Base-by-base conservation (phyloP, 2,113 vertebrate species). In the Cryptotis parvus region DNA sequence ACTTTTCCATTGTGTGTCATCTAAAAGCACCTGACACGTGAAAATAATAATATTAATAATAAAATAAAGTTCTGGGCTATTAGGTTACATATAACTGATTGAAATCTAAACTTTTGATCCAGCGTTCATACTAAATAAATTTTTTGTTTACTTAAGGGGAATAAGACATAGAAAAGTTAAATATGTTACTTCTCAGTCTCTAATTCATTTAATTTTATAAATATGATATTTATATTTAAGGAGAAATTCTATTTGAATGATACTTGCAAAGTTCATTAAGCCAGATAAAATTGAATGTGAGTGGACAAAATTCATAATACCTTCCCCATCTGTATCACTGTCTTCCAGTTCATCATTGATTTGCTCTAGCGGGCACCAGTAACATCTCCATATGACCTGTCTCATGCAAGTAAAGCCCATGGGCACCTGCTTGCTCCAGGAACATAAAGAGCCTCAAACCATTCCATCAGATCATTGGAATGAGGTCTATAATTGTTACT, bases 261-360 rank as follows among this genome's bases (percentile, higher is more conserved):
- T 81, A 81, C 49, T 91, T 78, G 29, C 55, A 87, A 74, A n/a
- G 10, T 84, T 87, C 90, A 1, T 83, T 93, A 91, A 86, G 75
- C 29, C 49, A 27, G 85, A 18, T 79, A 68, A 85, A 85, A 89
- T 55, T 91, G 77, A 89, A 84, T 90, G 55, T 77, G 77, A 80
- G 35, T 92, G 20, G 35, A 35, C 82, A 18, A 92, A 89, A 89
- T 84, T 76, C 77, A 63, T 83, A 76, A 39, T 37, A 66, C 6
- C 26, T 33, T 73, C n/a, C 58, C 15, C 20, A 78, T 84, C 88
- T 68, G n/a, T n/a, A n/a, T n/a, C n/a, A n/a, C n/a, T n/a, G n/a
- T n/a, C n/a, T n/a, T n/a, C n/a, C n/a, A n/a, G n/a, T n/a, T n/a
- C n/a, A n/a, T n/a, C n/a, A n/a, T n/a, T n/a, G n/a, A n/a, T n/a